phyloP scores from a whole-genome alignment of 2,113 vertebrate species.

The Platanista minor region DNA sequence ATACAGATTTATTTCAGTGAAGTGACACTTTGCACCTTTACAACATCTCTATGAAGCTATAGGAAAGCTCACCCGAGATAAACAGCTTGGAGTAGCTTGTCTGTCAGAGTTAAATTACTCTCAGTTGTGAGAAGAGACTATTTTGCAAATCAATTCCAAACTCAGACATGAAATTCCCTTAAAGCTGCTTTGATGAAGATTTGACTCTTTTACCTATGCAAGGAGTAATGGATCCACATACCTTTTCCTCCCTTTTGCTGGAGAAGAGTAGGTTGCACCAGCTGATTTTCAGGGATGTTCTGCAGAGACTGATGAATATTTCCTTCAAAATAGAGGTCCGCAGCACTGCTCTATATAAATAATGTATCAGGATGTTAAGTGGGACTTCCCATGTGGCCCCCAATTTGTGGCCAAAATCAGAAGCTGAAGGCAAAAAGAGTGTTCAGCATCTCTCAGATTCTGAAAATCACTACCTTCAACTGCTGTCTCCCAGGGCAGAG shows the following conservation, averaged over 20 bases:
- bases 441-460: neutral
- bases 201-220: neutral
- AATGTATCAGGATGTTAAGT: conserved; percentile 34
- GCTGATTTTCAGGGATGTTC: conserved; percentile 77
- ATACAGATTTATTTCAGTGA: neutral
- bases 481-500: neutral
- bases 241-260: conserved; percentile 88
- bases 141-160: neutral
- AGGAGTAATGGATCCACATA: conserved; percentile 60
- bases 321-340: conserved; percentile 78
- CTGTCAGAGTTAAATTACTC: neutral
- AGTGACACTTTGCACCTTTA: neutral
- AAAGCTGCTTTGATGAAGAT: neutral
- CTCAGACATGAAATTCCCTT: neutral
- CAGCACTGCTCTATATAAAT: conserved; percentile 79
- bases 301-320: conserved; percentile 74
- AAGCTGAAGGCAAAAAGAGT: neutral
- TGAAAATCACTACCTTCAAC: neutral
- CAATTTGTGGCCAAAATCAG: neutral
- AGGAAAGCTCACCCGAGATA: neutral
- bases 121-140: neutral
- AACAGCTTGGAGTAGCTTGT: neutral
- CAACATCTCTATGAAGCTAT: neutral
- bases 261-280: conserved; percentile 78
- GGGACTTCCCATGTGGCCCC: neutral